A percentile compares a stretch with the other conserved stretches of the same genome.
phyloP scores from a whole-genome alignment of 2,888 invertebrate species.

The Agonopterix subpropinquella region DNA sequence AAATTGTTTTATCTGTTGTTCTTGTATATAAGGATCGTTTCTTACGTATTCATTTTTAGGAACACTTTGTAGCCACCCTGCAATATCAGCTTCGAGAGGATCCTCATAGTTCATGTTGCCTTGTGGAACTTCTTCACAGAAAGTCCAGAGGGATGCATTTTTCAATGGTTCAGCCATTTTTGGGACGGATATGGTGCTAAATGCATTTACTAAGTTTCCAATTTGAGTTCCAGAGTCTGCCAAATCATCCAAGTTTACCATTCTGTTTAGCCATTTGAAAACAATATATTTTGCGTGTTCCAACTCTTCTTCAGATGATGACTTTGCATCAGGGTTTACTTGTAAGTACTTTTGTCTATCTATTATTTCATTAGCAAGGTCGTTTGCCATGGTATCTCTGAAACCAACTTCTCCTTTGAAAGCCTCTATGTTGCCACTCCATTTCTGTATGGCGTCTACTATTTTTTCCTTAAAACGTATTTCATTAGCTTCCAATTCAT shows the following conservation, averaged over 20 bases:
- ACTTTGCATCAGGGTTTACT: conserved; percentile 23
- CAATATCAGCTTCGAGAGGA: background rate
- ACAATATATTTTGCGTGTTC: conserved; percentile 43
- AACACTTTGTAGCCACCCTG: background rate
- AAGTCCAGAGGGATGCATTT: background rate
- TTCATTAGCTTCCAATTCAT: too few relatives aligned
- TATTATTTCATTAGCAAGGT: conserved; percentile 31
- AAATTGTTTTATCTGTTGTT: background rate
- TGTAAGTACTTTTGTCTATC: conserved; percentile 41
- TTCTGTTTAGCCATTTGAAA: conserved; percentile 28
- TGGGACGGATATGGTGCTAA: conserved; percentile 18
- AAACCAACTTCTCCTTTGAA: background rate
- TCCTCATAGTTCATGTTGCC: background rate
- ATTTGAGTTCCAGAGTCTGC: conserved; percentile 16
- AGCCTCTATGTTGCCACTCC: background rate
- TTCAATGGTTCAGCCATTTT: conserved; percentile 9
- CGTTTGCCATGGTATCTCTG: conserved; percentile 7
- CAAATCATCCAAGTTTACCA: conserved; percentile 20
- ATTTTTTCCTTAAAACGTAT: background rate
- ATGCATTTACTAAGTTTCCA: conserved; percentile 18
- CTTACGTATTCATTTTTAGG: too few relatives aligned
- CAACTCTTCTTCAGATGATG: conserved; percentile 26
- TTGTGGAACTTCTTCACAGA: background rate
- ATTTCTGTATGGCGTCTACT: background rate
- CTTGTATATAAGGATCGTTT: background rate